Conservation (phyloP, 2,888 invertebrate species). For the Drosophila cracens region DNA sequence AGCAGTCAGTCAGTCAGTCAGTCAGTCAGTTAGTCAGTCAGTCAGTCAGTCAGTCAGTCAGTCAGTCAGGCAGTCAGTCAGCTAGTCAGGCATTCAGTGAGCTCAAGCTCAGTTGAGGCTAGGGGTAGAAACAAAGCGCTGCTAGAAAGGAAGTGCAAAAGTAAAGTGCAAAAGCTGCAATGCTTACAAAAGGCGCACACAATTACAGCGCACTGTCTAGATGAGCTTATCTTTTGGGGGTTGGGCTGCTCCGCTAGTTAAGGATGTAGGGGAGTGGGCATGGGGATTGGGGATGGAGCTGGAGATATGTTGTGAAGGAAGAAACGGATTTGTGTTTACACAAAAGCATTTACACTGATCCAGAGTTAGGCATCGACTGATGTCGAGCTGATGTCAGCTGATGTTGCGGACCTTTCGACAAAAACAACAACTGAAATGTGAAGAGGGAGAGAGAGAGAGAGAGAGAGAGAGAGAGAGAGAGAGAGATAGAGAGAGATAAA, state of each 20-base stretch:
- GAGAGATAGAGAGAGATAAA: no score
- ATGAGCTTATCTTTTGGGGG: not conserved
- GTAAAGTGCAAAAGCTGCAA: conserved; percentile 78
- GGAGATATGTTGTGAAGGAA: conserved; percentile 5
- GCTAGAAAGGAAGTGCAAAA: conserved; percentile 68
- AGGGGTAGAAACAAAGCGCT: conserved; percentile 52
- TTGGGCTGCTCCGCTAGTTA: not conserved
- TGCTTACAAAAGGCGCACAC: conserved; percentile 73
- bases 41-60: conserved; percentile 27
- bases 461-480: not conserved
- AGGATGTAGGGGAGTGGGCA: not conserved
- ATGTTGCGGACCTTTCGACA: conserved; percentile 2
- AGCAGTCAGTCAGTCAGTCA: not conserved
- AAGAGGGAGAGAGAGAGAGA: conserved; percentile 37
- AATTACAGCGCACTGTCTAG: conserved; percentile 55
- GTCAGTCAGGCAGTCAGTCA: not conserved
- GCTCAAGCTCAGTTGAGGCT: not conserved
- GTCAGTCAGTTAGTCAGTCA: not conserved
- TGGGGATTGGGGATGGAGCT: not conserved
- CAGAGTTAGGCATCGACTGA: conserved; percentile 43
- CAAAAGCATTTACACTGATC: conserved; percentile 74
- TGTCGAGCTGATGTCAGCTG: not conserved
- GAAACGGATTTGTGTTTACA: conserved; percentile 62
- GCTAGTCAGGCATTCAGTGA: conserved; percentile 29
- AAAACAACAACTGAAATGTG: conserved; percentile 48